Conservation (phyloP, 2,888 invertebrate genomes). For the Ferrisia virgata region DNA sequence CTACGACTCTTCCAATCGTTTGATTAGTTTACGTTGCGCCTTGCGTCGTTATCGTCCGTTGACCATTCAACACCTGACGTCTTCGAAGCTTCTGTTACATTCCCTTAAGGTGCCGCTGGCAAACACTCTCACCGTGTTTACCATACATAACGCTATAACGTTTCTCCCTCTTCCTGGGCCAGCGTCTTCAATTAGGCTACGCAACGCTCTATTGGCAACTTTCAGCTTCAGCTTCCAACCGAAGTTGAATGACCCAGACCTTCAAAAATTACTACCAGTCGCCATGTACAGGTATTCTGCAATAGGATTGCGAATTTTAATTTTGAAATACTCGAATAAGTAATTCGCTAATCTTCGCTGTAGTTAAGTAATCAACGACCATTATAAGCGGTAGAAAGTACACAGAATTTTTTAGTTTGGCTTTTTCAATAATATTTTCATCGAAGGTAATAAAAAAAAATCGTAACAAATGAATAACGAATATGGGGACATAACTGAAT, state of each 20-base stretch:
- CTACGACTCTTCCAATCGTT: neutral
- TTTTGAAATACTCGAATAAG: neutral
- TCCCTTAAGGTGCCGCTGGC: neutral
- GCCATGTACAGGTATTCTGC: neutral
- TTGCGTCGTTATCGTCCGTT: conserved; percentile 1
- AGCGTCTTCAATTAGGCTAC: neutral
- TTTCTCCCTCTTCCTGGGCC: conserved; percentile 9
- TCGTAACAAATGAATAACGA: too few species aligned
- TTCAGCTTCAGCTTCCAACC: conserved; percentile 4
- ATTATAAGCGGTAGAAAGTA: too few species aligned
- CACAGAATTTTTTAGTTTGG: too few species aligned
- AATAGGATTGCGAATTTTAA: neutral
- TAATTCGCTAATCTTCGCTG: neutral
- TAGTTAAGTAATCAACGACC: too few species aligned
- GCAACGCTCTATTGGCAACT: neutral
- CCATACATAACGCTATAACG: too few species aligned
- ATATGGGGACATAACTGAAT: too few species aligned
- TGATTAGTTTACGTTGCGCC: neutral
- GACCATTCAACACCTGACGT: conserved; percentile 29
- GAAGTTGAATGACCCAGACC: conserved; percentile 34
- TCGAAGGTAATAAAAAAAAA: too few species aligned
- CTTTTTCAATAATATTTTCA: too few species aligned
- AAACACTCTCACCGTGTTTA: conserved; percentile 8
- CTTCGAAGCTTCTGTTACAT: neutral
- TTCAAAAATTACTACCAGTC: neutral